Percentiles rank a stretch among this genome's conserved stretches.
Conservation (phyloP, 2,113 vertebrate genomes). For the Gracilinanus agilis region DNA sequence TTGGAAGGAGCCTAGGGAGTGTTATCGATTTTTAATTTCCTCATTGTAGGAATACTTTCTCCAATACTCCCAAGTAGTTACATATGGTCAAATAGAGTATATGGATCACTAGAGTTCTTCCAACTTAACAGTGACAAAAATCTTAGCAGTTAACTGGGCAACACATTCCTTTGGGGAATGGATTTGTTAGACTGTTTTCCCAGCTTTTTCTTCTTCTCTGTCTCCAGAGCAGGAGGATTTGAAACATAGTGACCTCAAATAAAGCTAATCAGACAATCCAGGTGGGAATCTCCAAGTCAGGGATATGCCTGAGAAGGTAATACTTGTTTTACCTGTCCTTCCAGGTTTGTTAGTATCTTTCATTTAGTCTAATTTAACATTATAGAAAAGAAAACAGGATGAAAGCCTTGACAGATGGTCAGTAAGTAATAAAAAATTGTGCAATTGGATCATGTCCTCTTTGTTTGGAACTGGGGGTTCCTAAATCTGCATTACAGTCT, state of each 20-base stretch:
- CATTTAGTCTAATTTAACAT: not conserved
- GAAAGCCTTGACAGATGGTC: not conserved
- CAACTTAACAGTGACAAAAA: not conserved
- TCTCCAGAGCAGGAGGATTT: not conserved
- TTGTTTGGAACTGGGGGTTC: not conserved
- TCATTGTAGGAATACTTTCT: not conserved
- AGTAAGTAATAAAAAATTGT: not conserved
- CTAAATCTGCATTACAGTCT: not conserved
- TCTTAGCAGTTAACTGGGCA: not conserved
- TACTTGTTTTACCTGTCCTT: not conserved
- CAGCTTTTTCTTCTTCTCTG: not conserved
- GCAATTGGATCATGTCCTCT: not conserved
- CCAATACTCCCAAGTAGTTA: not conserved
- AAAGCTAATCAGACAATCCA: not conserved
- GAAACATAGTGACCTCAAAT: not conserved
- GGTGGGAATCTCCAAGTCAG: not conserved
- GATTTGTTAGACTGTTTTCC: not conserved
- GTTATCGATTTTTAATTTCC: not conserved
- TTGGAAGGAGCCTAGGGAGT: not conserved
- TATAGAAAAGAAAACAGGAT: not conserved
- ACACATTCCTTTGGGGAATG: not conserved
- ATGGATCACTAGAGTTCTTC: not conserved
- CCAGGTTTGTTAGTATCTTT: not conserved
- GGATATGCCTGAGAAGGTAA: not conserved
- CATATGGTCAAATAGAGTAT: not conserved